Base-by-base conservation (phyloP, 2,113 vertebrate species). In the Vidua macroura region DNA sequence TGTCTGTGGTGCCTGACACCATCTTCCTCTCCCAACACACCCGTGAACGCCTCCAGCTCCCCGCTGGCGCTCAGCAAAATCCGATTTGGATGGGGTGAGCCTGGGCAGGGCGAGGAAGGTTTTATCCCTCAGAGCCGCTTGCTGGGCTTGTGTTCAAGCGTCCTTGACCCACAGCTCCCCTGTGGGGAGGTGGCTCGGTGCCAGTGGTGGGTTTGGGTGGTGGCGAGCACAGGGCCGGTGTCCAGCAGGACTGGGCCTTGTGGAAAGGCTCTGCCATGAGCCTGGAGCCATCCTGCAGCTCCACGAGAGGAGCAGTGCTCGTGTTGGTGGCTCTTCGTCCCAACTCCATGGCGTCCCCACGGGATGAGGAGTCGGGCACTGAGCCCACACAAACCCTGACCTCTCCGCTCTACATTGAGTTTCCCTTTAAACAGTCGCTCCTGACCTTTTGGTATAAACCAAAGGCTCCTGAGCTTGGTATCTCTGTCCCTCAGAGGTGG, bases 291-390 rank as follows among this genome's bases (percentile, higher is more conserved):
- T 33, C 56, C 13, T 0, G 2, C 11, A 48, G 56, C 46, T 76
- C 55, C n/a, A 0, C 0, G 17, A 43, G 53, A 59, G 16, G 6
- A 51, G 28, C 3, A 1, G 7, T 39, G 28, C 9, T 72, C 2
- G 1, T 1, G 1, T 11, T 88, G 62, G 22, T 23, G 35, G 10
- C 43, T 67, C 0, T 2, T 60, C 0, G 0, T 77, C 35, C 73
- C 46, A 55, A 9, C 25, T 68, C 22, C 15, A 5, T 2, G 44
- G 68, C 72, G 43, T 81, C 48, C 15, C 76, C 0, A 5, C 0
- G 1, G 30, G 15, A 27, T 3, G 18, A 74, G 53, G 13, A 30
- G 20, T 35, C 1, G 0, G 33, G 41, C 62, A 27, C 31, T 22
- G 33, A 60, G 10, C n/a, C n/a, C 37, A 1, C 23, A 1, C 37